Conservation (phyloP, 2,797 vertebrate species). For the Harpagifer antarcticus region DNA sequence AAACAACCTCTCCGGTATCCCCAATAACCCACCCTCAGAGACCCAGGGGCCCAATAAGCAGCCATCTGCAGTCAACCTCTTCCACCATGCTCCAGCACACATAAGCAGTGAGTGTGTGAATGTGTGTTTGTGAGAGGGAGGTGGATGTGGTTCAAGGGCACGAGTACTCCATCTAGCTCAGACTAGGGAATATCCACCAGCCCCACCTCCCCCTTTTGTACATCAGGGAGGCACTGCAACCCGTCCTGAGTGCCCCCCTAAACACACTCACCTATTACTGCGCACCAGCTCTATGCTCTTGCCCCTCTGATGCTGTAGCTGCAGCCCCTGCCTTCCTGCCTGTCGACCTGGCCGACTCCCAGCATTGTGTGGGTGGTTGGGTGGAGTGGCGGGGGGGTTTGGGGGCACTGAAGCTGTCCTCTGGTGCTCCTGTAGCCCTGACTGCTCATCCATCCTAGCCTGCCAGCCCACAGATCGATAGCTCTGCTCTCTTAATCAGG, state of each 20-base stretch:
- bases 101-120: constrained; percentile 56
- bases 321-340: constrained; percentile 51
- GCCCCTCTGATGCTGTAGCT: constrained; percentile 54
- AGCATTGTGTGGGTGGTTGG: constrained; percentile 69
- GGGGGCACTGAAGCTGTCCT: constrained; percentile 75
- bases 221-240: constrained; percentile 31
- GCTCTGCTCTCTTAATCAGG: constrained; percentile 88
- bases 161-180: constrained; percentile 76
- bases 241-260: constrained; percentile 32
- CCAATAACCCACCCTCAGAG: constrained; percentile 61
- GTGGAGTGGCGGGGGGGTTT: constrained; percentile 47
- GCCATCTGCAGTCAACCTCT: constrained; percentile 85
- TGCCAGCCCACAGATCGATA: constrained; percentile 85
- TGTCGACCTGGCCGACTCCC: constrained; percentile 51
- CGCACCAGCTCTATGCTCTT: constrained; percentile 26
- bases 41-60: constrained; percentile 88
- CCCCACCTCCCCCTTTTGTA: constrained; percentile 22
- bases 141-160: constrained; percentile 81
- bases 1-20: constrained; percentile 69
- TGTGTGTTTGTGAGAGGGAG: constrained; percentile 50
- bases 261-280: constrained; percentile 34
- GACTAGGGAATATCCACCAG: constrained; percentile 72
- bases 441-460: constrained; percentile 85
- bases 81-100: constrained; percentile 78
- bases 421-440: constrained; percentile 78